Conservation (phyloP, 2,888 invertebrate species). For the Ophion obscuratus region DNA sequence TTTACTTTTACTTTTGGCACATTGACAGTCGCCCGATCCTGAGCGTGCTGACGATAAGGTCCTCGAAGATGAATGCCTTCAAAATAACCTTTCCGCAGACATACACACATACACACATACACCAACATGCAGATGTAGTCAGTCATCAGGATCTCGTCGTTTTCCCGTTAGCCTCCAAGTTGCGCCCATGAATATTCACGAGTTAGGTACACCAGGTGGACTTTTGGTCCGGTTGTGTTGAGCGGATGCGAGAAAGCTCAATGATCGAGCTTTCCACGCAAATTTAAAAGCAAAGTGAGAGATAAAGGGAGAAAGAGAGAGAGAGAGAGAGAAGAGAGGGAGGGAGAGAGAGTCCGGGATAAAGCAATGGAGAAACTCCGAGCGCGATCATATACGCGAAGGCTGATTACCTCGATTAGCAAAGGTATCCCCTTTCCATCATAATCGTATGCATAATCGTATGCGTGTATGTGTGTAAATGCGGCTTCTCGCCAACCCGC, state of each 20-base stretch:
- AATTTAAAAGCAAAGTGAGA: constrained; percentile 9
- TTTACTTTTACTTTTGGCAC: too few species aligned
- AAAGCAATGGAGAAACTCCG: constrained; percentile 25
- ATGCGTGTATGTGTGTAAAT: background rate
- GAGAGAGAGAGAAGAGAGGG: background rate
- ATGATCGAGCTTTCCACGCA: constrained; percentile 33
- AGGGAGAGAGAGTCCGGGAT: background rate
- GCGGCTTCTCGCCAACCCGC: background rate
- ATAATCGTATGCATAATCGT: background rate
- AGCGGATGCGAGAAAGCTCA: constrained; percentile 33
- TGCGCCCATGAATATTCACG: constrained; percentile 59
- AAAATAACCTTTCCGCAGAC: background rate
- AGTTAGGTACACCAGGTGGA: constrained; percentile 6
- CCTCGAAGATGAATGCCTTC: background rate
- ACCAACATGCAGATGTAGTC: background rate
- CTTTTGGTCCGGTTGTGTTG: background rate
- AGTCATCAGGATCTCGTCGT: constrained; percentile 4
- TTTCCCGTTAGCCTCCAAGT: constrained; percentile 13
- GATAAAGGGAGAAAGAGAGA: background rate
- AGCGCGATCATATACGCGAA: constrained; percentile 7
- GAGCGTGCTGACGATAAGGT: background rate
- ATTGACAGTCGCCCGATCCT: too few species aligned
- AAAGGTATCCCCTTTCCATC: background rate
- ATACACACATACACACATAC: background rate
- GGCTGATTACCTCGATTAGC: constrained; percentile 56